phyloP scores from a whole-genome alignment of 2,888 invertebrate genomes.

The Cephus spinipes region DNA sequence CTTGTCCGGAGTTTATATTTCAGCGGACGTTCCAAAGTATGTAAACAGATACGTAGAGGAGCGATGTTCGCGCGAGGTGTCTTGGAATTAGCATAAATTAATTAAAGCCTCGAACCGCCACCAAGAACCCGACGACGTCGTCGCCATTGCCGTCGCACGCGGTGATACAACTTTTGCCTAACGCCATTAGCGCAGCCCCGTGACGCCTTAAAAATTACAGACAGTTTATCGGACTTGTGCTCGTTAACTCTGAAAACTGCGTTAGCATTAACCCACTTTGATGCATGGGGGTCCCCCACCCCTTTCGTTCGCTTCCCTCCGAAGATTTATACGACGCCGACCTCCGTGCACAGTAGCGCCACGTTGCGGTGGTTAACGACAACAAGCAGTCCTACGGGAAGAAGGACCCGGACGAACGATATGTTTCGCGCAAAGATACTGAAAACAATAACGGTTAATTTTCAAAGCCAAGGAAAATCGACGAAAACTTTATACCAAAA shows the following conservation, averaged over 20 bases:
- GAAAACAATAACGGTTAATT: neutral
- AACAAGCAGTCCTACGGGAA: neutral
- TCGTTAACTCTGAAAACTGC: conserved; percentile 36
- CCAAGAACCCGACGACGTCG: neutral
- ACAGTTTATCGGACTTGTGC: conserved; percentile 35
- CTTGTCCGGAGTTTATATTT: neutral
- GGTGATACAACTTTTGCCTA: conserved; percentile 4
- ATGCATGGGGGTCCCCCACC: conserved; percentile 31
- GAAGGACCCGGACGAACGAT: neutral
- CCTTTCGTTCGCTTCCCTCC: neutral
- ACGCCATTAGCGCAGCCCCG: conserved; percentile 4
- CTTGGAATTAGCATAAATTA: conserved; percentile 3
- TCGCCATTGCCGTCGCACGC: neutral
- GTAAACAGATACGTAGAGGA: neutral
- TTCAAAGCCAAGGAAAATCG: too few species aligned
- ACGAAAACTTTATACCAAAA: neutral
- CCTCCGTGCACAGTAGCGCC: neutral
- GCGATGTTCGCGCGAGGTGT: neutral
- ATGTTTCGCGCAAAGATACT: accelerated
- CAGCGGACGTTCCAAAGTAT: neutral
- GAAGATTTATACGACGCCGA: neutral
- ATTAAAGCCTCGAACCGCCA: neutral
- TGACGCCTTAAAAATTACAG: conserved; percentile 8
- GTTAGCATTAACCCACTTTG: conserved; percentile 37
- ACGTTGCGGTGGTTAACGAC: neutral